Conservation (phyloP, 2,888 invertebrate species). For the Yponomeuta malinellus region DNA sequence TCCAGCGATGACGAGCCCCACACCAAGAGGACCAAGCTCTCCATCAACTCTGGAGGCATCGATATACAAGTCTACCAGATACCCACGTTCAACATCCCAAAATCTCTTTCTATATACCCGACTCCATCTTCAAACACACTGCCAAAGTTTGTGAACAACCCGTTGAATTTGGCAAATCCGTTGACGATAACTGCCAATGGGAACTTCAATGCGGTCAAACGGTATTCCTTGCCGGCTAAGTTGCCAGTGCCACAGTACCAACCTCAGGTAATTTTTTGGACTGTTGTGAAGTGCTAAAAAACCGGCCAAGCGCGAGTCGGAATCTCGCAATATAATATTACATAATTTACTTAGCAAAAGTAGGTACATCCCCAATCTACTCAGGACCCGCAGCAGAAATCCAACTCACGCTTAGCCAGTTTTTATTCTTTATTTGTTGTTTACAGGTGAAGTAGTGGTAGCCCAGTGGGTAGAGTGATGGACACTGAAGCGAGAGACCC, state of each 20-base stretch:
- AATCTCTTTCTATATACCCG: conserved; percentile 53
- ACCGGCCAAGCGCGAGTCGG: too few relatives aligned
- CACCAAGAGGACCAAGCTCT: conserved; percentile 49
- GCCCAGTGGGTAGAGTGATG: too few relatives aligned
- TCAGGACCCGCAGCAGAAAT: too few relatives aligned
- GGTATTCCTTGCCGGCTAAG: conserved; percentile 53
- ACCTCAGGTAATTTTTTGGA: neutral
- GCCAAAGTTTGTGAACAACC: conserved; percentile 65
- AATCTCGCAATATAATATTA: too few relatives aligned
- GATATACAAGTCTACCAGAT: conserved; percentile 66
- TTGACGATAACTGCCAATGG: conserved; percentile 43
- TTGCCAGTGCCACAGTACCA: conserved; percentile 34
- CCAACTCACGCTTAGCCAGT: too few relatives aligned
- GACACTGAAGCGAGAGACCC: too few relatives aligned
- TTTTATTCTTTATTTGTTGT: too few relatives aligned
- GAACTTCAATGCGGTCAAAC: conserved; percentile 20
- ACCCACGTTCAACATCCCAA: conserved; percentile 56
- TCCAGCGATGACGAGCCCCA: conserved; percentile 62
- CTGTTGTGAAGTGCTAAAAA: too few relatives aligned
- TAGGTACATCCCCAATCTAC: too few relatives aligned
- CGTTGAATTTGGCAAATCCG: conserved; percentile 59
- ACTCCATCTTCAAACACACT: conserved; percentile 34
- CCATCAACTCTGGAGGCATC: conserved; percentile 41
- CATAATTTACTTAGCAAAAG: too few relatives aligned
- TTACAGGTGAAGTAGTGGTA: too few relatives aligned